Percentiles rank a stretch among this genome's conserved stretches.
phyloP scores from a whole-genome alignment of 2,113 vertebrate species.

The Panthera leo region DNA sequence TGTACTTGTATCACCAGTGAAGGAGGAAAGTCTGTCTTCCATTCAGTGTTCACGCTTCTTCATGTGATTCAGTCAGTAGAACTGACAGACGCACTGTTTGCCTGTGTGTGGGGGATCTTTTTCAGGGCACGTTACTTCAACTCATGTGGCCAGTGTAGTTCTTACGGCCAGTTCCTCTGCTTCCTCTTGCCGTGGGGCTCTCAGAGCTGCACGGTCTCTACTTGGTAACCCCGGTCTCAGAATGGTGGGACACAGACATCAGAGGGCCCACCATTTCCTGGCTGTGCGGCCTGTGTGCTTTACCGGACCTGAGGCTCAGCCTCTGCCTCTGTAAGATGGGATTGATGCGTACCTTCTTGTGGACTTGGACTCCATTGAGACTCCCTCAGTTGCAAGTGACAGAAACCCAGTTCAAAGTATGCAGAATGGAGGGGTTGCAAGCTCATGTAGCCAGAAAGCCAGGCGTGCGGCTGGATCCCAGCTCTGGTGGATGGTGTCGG shows the following conservation, averaged over 20 bases:
- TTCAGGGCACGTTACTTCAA: not conserved
- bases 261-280: not conserved
- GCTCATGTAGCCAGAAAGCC: not conserved
- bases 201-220: not conserved
- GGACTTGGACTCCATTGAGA: not conserved
- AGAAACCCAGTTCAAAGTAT: not conserved
- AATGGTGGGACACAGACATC: rapidly evolving
- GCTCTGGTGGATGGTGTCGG: rapidly evolving
- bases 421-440: not conserved
- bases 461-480: rapidly evolving
- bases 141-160: not conserved
- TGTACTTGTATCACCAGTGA: not conserved
- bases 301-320: not conserved
- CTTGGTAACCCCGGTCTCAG: not conserved
- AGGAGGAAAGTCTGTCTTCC: not conserved
- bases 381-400: not conserved
- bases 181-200: not conserved
- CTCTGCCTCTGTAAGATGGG: not conserved
- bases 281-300: not conserved
- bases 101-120: not conserved
- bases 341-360: not conserved
- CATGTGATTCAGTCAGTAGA: not conserved
- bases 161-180: not conserved
- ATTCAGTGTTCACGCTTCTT: not conserved
- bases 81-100: not conserved